Percentiles rank a stretch among this genome's conserved stretches.
These are phyloP conservation scores for Bettongia penicillata DNA, from an alignment of 2,113 vertebrate species.

Conservation along the genomic window DNA sequence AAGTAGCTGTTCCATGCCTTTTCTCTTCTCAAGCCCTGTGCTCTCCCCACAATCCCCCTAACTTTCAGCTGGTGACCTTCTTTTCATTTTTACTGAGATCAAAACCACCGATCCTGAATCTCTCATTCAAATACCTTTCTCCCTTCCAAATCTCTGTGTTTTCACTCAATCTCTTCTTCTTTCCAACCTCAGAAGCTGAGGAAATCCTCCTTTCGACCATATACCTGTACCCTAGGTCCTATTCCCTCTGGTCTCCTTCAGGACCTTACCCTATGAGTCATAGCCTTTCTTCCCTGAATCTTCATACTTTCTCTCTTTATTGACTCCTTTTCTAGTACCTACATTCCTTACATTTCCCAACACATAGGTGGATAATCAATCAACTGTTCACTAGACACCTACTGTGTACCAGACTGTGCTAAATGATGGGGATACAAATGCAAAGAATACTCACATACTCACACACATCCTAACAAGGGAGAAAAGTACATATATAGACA, in stretches of 20 bases:
- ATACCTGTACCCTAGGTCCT: not conserved
- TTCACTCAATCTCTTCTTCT: not conserved
- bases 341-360: no score
- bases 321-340: not conserved
- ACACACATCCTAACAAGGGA: not conserved
- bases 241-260: not conserved
- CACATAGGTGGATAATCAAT: no score
- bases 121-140: not conserved
- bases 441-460: not conserved
- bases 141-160: not conserved
- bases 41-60: not conserved
- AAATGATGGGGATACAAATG: not conserved
- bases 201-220: not conserved
- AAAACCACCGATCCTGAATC: not conserved
- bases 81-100: not conserved
- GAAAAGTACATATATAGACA: not conserved
- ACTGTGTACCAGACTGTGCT: not conserved
- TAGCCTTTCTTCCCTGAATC: not conserved
- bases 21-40: not conserved
- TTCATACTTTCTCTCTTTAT: not conserved
- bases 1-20: not conserved
- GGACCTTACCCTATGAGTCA: not conserved
- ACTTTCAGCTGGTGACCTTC: not conserved
- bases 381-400: not conserved
- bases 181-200: not conserved